A percentile compares a stretch with the other conserved stretches of the same genome.
Evolutionary conservation across 2,797 vertebrate species (phyloP).

Genomic region (Hydrocynus forskahlii): DNA sequence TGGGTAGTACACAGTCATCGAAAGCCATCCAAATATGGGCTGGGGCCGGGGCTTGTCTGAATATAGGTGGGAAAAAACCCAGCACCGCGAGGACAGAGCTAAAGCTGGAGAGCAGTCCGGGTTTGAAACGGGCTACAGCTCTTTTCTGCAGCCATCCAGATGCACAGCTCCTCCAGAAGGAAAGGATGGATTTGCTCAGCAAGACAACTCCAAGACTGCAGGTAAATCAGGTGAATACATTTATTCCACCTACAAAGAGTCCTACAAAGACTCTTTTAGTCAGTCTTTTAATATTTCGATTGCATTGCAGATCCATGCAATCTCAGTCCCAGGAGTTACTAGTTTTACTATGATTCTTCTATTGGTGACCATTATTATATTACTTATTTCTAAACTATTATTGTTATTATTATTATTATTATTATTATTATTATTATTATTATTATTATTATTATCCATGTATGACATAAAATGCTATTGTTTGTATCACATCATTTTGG

Average conservation of each 20-base stretch:
- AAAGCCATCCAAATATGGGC: not conserved
- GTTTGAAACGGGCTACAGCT: constrained; percentile 4
- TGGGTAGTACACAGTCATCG: not conserved
- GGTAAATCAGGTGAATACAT: constrained; percentile 16
- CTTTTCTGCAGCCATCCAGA: not conserved
- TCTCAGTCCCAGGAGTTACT: too few species aligned
- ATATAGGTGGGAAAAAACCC: not conserved
- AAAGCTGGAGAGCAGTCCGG: constrained; percentile 23
- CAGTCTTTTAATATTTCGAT: not conserved
- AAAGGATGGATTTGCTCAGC: constrained; percentile 10
- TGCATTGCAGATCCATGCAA: not conserved
- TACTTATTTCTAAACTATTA: not conserved
- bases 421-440: constrained; percentile 2
- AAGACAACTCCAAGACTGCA: constrained; percentile 17
- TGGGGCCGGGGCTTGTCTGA: not conserved
- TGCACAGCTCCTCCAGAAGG: constrained; percentile 5
- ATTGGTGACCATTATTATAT: not conserved
- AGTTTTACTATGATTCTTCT: not conserved
- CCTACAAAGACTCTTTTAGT: not conserved
- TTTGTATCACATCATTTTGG: not conserved
- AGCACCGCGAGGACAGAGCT: not conserved
- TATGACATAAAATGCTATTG: not conserved
- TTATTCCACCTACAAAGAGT: not conserved
- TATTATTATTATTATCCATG: not conserved
- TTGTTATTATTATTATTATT: not conserved